A percentile compares a stretch with the other conserved stretches of the same genome.
Conservation (phyloP, 1,140 invertebrate species). For the Ooceraea biroi region DNA sequence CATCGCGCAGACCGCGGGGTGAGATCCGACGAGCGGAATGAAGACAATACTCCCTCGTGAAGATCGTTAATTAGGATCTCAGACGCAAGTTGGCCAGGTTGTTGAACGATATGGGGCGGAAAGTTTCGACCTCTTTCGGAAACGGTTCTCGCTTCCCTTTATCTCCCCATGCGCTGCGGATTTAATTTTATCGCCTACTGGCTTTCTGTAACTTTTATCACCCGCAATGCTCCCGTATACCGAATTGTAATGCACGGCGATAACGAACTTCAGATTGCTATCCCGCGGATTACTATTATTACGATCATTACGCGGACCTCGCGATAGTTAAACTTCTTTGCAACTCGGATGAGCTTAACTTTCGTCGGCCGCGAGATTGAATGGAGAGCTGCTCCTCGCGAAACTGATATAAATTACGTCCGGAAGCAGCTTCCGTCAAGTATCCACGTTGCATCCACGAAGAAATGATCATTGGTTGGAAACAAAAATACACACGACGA, state of each 20-base stretch:
- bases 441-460: constrained; percentile 3
- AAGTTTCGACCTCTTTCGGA: constrained; percentile 35
- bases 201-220: constrained; percentile 56
- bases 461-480: constrained; percentile 21
- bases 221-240: constrained; percentile 15
- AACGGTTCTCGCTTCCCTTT: constrained; percentile 13
- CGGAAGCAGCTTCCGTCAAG: background rate
- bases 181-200: constrained; percentile 55
- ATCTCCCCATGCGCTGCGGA: background rate
- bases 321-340: constrained; percentile 54
- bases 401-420: constrained; percentile 29
- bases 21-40: constrained; percentile 31
- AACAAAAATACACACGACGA: constrained; percentile 1
- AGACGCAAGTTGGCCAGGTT: background rate
- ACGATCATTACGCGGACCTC: constrained; percentile 29
- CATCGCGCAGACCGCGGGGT: background rate
- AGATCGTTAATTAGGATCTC: constrained; percentile 56
- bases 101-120: constrained; percentile 50
- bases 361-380: constrained; percentile 32
- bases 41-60: constrained; percentile 1
- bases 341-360: constrained; percentile 45
- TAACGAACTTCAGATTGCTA: constrained; percentile 59
- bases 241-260: constrained; percentile 53
- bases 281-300: constrained; percentile 38
- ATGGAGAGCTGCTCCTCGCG: background rate